phyloP scores from a whole-genome alignment of 2,797 vertebrate genomes.

The Lagodon rhomboides region DNA sequence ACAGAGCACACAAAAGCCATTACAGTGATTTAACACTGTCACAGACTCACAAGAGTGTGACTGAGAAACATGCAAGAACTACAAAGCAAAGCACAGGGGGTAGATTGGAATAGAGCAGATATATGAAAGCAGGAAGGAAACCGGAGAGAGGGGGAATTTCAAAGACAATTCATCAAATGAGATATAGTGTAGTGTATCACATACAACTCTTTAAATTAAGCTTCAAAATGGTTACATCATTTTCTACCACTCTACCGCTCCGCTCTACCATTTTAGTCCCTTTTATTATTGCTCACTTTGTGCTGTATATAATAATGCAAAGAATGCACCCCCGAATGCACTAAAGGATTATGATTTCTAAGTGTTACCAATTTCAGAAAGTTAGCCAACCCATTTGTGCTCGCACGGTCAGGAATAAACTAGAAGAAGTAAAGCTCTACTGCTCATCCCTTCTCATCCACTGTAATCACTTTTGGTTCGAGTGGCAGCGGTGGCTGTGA shows the following conservation, averaged over 20 bases:
- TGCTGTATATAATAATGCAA: not conserved
- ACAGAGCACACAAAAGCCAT: conserved; percentile 17
- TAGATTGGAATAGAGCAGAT: conserved; percentile 32
- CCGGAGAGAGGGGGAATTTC: not conserved
- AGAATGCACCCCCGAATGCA: not conserved
- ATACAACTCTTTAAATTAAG: conserved; percentile 15
- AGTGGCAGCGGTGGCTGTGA: conserved; percentile 26
- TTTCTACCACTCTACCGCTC: conserved; percentile 3
- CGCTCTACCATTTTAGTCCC: too few relatives aligned
- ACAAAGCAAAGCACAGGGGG: conserved; percentile 26
- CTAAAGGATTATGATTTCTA: not conserved
- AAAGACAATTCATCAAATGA: conserved; percentile 19
- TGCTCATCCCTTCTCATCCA: conserved; percentile 19
- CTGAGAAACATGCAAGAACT: conserved; percentile 32
- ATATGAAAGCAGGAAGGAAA: not conserved
- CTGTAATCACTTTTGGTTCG: conserved; percentile 30
- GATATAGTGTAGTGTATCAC: not conserved
- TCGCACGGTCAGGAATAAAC: not conserved
- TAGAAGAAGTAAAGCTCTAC: not conserved
- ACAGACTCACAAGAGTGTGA: conserved; percentile 25
- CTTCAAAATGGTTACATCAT: not conserved
- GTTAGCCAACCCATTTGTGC: not conserved
- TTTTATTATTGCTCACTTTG: conserved; percentile 5
- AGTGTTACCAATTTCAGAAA: too few relatives aligned
- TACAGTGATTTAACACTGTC: conserved; percentile 54